Evolutionary conservation across 92 coral and sea anemone genomes (phyloP).

Genomic region (Plumapathes pennacea): DNA sequence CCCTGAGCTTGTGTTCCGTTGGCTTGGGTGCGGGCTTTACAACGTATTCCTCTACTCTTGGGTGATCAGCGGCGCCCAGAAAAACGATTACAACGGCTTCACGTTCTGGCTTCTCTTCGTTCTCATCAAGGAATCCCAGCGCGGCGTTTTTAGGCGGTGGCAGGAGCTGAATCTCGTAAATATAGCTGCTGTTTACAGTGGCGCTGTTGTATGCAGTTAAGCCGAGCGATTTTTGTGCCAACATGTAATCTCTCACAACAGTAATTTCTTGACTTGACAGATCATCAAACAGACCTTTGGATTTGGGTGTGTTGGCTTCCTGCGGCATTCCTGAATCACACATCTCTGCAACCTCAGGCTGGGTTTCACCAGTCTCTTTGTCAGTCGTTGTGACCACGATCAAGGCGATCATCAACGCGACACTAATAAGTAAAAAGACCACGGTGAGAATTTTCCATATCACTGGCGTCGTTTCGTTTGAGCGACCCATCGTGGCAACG

Average conservation of each 20-base stretch:
- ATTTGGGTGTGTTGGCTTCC: conserved; percentile 11
- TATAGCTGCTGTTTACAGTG: conserved; percentile 28
- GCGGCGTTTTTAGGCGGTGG: conserved; percentile 42
- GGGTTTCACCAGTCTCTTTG: not conserved
- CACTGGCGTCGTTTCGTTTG: too few relatives aligned
- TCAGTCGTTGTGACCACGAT: conserved; percentile 21
- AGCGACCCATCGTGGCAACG: too few relatives aligned
- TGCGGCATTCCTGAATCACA: not conserved
- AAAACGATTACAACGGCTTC: conserved; percentile 45
- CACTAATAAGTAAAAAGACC: conserved; percentile 7
- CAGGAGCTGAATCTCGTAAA: conserved; percentile 34
- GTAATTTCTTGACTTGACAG: conserved; percentile 35
- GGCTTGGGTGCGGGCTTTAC: conserved; percentile 44
- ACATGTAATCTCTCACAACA: conserved; percentile 56
- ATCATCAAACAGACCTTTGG: conserved; percentile 58
- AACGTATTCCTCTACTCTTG: conserved; percentile 50
- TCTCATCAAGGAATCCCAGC: conserved; percentile 26
- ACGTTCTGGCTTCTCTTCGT: conserved; percentile 37
- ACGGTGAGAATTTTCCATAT: conserved; percentile 20
- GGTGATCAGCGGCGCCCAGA: conserved; percentile 48
- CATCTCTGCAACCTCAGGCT: too few relatives aligned
- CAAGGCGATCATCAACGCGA: conserved; percentile 21
- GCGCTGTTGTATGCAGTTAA: conserved; percentile 42
- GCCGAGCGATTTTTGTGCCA: conserved; percentile 24
- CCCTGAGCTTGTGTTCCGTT: conserved; percentile 13